Evolutionary conservation across 2,888 invertebrate species (phyloP).

Genomic region (Drosophila leonis): DNA sequence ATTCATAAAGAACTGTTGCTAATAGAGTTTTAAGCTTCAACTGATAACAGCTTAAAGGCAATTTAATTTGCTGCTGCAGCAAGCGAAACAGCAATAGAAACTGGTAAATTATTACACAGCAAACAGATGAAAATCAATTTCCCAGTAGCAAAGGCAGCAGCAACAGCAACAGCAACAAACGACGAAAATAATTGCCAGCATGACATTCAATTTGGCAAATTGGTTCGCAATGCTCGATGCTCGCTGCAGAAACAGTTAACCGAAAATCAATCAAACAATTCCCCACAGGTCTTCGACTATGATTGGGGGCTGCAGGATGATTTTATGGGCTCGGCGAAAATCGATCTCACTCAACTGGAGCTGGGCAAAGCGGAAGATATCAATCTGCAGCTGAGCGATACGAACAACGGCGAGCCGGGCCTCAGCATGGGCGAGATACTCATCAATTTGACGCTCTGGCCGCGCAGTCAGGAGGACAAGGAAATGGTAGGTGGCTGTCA

Average conservation of each 20-base stretch:
- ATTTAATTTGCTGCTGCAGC: not conserved
- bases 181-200: slow-evolving; percentile 27
- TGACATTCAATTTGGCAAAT: slow-evolving; percentile 56
- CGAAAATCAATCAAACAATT: slow-evolving; percentile 39
- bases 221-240: slow-evolving; percentile 19
- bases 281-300: slow-evolving; percentile 94
- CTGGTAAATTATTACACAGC: not conserved
- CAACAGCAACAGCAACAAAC: slow-evolving; percentile 9
- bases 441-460: slow-evolving; percentile 94
- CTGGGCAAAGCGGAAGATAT: slow-evolving; percentile 92
- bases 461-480: slow-evolving; percentile 96
- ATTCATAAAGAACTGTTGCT: not conserved
- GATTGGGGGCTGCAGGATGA: slow-evolving; percentile 99
- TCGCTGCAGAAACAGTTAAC: slow-evolving; percentile 13
- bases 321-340: slow-evolving; percentile 96
- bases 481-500: slow-evolving; percentile 90
- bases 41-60: not conserved
- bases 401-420: slow-evolving; percentile 85
- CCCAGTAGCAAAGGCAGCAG: slow-evolving; percentile 7
- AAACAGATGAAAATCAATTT: slow-evolving; percentile 5
- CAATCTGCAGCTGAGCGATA: slow-evolving; percentile 92
- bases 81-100: not conserved
- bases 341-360: slow-evolving; percentile 94
- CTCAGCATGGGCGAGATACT: slow-evolving; percentile 94
- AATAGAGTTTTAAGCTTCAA: not conserved